phyloP scores from a whole-genome alignment of 2,888 invertebrate genomes.

The Microplitis deprimator region DNA sequence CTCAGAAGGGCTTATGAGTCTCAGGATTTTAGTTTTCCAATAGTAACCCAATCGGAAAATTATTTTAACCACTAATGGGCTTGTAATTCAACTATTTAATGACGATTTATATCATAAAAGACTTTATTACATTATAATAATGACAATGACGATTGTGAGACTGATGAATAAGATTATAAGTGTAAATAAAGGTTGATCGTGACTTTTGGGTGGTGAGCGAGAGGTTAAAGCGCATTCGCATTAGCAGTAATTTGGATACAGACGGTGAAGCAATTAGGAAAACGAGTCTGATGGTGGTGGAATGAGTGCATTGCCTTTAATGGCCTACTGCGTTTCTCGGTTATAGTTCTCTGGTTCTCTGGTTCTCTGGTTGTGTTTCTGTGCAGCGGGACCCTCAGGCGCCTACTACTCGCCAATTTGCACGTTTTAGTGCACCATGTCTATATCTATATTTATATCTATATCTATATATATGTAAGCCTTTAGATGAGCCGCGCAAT shows the following conservation, averaged over 20 bases:
- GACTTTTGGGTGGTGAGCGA: neutral
- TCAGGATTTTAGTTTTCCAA: no score
- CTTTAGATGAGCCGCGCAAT: neutral
- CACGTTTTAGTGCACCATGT: slow-evolving; percentile 23
- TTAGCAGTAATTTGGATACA: slow-evolving; percentile 32
- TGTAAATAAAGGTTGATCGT: slow-evolving; percentile 4
- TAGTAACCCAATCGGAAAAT: no score
- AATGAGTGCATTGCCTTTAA: slow-evolving; percentile 24
- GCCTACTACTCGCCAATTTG: slow-evolving; percentile 24
- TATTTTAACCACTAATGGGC: no score
- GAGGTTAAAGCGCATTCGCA: neutral
- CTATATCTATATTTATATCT: neutral
- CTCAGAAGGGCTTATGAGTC: no score
- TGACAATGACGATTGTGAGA: neutral
- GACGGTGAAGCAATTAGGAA: slow-evolving; percentile 28
- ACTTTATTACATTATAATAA: neutral
- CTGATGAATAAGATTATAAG: neutral
- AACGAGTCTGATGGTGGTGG: slow-evolving; percentile 20
- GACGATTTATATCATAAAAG: no score
- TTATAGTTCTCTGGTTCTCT: slow-evolving; percentile 11
- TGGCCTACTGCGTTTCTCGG: slow-evolving; percentile 20
- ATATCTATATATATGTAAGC: no score
- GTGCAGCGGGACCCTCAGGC: neutral
- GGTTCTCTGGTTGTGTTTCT: neutral
- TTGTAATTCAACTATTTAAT: no score